Base-by-base conservation (phyloP, 2,797 vertebrate genomes). In the Adrianichthys oophorus region DNA sequence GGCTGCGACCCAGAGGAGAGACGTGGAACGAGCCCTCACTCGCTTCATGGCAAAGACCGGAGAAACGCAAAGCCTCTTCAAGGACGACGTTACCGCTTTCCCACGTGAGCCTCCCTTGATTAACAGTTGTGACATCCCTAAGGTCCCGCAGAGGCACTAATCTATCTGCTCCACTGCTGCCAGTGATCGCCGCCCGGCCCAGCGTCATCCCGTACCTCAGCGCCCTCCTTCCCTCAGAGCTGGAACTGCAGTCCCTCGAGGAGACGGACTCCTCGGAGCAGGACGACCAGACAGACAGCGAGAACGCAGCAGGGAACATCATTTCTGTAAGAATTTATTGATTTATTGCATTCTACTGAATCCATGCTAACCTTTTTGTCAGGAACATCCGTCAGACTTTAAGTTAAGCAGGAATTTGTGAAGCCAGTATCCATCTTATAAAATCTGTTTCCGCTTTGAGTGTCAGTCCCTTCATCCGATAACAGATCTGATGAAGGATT, bases 1-100 rank as follows among this genome's bases (percentile, higher is more conserved):
- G 76, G 97, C 98, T 0, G 98, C 98, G 0, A 96, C 94, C 1
- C 98, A 99, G 69, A 92, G 95, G 52, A 86, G 97, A 3, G 97
- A 99, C 0, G 98, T 99, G 52, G 98, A 99, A 37, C 92, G 98
- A 19, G 98, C 98, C 0, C 95, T 99, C 43, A 99, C 98, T 0
- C 94, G 98, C 1, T 99, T 99, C 83, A 98, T 99, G 96, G 98
- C 98, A 59, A 99, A 99, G 83, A 99, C 98, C 0, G 96, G 98
- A 37, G 95, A 98, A 78, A 99, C 98, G 0, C 93, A 99, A 85
- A 97, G 95, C 64, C 95, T 99, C 40, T 99, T 99, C 86, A 98
- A 96, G 78, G 95, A 98, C 1, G 98, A 99, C 6, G 78, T 98
- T 78, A 95, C 93, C 55, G 93, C 95, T 0, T 99, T 98, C 85